Percentiles rank a stretch among this genome's conserved stretches.
Conservation (phyloP, 2,888 invertebrate species). For the Lithophane ornitopus region DNA sequence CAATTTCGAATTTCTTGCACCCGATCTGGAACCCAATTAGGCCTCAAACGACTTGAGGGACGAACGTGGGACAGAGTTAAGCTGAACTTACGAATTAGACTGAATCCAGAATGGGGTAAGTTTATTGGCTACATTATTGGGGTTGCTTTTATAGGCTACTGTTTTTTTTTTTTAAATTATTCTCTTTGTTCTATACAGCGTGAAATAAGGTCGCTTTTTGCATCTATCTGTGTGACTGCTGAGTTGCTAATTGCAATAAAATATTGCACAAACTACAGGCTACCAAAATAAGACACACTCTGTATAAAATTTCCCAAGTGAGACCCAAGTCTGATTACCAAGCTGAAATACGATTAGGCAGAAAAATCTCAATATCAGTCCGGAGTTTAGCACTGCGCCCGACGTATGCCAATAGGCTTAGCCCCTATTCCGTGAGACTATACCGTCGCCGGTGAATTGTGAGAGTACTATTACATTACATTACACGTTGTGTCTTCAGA, state of each 20-base stretch:
- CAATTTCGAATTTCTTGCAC: constrained; percentile 27
- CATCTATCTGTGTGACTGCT: too few relatives aligned
- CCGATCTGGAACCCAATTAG: constrained; percentile 38
- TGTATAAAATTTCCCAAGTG: neutral
- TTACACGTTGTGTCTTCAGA: neutral
- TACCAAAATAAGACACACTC: neutral
- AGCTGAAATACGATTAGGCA: constrained; percentile 24
- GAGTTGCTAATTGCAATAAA: too few relatives aligned
- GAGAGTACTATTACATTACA: neutral
- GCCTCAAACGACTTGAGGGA: constrained; percentile 17
- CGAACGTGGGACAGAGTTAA: neutral
- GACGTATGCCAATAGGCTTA: constrained; percentile 9
- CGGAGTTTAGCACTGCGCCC: neutral
- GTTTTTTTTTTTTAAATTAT: neutral
- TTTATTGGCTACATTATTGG: neutral
- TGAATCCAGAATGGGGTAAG: too few relatives aligned
- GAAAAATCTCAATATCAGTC: neutral
- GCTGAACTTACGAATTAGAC: neutral
- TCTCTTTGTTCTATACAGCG: neutral
- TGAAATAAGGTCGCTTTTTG: neutral
- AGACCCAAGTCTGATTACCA: neutral
- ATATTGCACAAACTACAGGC: too few relatives aligned
- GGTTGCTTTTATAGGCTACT: neutral
- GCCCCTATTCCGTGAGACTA: neutral
- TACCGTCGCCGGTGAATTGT: constrained; percentile 3